Conservation (phyloP, 1,140 invertebrate genomes). For the Drosophila orosa region DNA sequence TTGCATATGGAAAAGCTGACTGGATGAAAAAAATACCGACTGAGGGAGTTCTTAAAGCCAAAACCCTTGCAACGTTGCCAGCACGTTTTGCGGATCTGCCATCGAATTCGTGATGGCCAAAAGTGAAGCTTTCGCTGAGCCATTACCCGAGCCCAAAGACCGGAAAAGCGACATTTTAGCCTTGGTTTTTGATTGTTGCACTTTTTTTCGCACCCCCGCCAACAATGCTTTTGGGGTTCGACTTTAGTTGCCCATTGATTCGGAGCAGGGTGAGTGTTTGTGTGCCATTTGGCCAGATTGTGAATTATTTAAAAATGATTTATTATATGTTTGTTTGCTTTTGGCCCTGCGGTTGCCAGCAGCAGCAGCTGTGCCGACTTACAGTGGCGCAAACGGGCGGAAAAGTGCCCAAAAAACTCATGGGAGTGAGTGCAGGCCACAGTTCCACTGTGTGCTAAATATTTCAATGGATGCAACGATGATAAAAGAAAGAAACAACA, state of each 20-base stretch:
- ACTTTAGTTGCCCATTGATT: slow-evolving; percentile 46
- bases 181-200: slow-evolving; percentile 11
- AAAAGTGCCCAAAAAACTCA: slow-evolving; percentile 1
- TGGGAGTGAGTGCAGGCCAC: too few species aligned
- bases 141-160: slow-evolving; percentile 55
- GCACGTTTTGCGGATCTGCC: slow-evolving; percentile 70
- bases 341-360: slow-evolving; percentile 68
- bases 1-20: slow-evolving; percentile 36
- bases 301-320: slow-evolving; percentile 81
- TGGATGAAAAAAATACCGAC: background rate
- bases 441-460: slow-evolving; percentile 33
- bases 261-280: background rate
- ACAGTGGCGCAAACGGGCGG: slow-evolving; percentile 16
- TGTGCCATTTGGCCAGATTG: slow-evolving; percentile 56
- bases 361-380: slow-evolving; percentile 44
- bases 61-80: slow-evolving; percentile 25
- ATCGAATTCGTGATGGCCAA: slow-evolving; percentile 71
- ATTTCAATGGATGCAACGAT: slow-evolving; percentile 39
- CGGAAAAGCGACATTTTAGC: slow-evolving; percentile 32
- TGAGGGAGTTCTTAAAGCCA: slow-evolving; percentile 58
- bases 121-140: slow-evolving; percentile 70
- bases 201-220: slow-evolving; percentile 15
- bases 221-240: slow-evolving; percentile 10
- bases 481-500: slow-evolving; percentile 53
- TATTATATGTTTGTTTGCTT: slow-evolving; percentile 78